Evolutionary conservation across 2,888 invertebrate species (phyloP).

Genomic region (Ceraclea dissimilis): DNA sequence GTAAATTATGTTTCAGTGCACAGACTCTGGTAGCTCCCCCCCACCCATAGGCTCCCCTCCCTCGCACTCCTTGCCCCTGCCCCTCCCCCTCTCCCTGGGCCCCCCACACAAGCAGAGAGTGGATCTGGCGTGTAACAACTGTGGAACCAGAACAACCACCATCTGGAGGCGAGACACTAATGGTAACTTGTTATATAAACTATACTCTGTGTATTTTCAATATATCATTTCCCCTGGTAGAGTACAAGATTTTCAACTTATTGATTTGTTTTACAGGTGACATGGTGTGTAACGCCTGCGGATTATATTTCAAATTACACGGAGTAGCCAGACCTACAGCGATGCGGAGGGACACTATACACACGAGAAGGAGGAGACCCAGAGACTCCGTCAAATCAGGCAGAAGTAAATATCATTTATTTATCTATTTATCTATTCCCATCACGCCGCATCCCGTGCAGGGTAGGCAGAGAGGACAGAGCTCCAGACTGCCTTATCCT

Average conservation of each 20-base stretch:
- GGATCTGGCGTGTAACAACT: conserved; percentile 91
- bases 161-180: conserved; percentile 94
- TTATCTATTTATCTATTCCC: too few relatives aligned
- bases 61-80: not conserved
- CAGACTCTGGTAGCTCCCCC: conserved; percentile 15
- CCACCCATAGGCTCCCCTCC: conserved; percentile 4
- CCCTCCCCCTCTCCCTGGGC: conserved; percentile 5
- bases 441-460: not conserved
- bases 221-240: too few relatives aligned
- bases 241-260: too few relatives aligned
- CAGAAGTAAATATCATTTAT: conserved; percentile 39
- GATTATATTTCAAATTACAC: conserved; percentile 94
- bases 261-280: conserved; percentile 51
- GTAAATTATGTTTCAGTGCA: conserved; percentile 15
- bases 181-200: conserved; percentile 33
- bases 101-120: conserved; percentile 46
- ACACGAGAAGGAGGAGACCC: conserved; percentile 84
- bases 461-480: too few relatives aligned
- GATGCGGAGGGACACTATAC: conserved; percentile 95
- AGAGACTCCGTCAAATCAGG: conserved; percentile 57
- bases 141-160: conserved; percentile 94
- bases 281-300: conserved; percentile 99
- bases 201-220: not conserved
- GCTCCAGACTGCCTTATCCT: too few relatives aligned
- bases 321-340: conserved; percentile 88